Base-by-base conservation (phyloP, 2,888 invertebrate species). In the Schizotus pectinicornis region DNA sequence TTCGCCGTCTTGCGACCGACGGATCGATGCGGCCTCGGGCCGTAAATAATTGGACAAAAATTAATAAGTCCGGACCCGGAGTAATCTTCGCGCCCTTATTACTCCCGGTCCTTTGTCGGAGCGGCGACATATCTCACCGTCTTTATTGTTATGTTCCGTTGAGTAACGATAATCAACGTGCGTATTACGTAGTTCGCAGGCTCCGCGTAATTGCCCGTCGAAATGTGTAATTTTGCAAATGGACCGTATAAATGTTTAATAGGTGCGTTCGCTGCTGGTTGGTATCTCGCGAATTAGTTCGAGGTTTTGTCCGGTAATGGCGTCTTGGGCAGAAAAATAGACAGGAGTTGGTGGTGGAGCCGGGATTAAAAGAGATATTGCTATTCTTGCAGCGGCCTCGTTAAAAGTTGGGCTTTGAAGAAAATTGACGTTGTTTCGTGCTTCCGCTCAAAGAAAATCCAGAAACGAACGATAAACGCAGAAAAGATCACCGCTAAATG, bases 401-500 rank as follows among this genome's bases (percentile, higher is more conserved):
- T 50, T 50, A 50, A 43, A 51, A 51, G 51, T 51, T 50, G 41
- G 3, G 51, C 51, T 51, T 51, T 51, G 51, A 51, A 33, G 42
- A 53, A 53, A 53, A 53, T 53, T 52, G 37, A 45, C 52, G 43
- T 52, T 53, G 45, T 53, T 52, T 53, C 38, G 53, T 53, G 38
- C 53, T 53, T 46, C 32, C 45, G 34, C 35, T 50, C 50, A 50
- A 56, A 61, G 62, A 65, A 67, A 63, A 65, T 65, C 57, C 36
- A 59, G 62, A 61, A 64, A 67, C 63, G 65, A 63, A 61, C 64
- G 67, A 68, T 69, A 67, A 69, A 68, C 64, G 66, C 62, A 57
- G 62, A 61, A 63, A 67, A 67, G 67, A 69, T 67, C 68, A 64
- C 61, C 63, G 64, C 67, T 67, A 69, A 71, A 71, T 71, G 70